Evolutionary conservation across 2,888 invertebrate genomes (phyloP), one percentile per base, ranked within the genome.

Genomic region (Tanytarsus gracilentus): DNA sequence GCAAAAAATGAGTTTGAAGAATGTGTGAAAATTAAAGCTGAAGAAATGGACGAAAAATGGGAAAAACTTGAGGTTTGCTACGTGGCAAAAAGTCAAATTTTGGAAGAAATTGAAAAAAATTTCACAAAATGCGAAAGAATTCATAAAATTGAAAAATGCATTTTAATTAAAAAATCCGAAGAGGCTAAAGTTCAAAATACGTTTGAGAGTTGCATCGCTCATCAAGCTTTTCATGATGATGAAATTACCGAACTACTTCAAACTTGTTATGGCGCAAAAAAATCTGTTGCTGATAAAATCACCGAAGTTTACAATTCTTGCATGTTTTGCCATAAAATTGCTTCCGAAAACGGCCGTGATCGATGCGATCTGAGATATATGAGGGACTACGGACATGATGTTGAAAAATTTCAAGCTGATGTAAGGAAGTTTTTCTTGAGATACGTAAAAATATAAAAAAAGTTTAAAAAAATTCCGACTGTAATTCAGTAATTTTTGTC

Each of bases 381-480:
- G 4, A 33, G 14, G 33, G 33, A 33, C 9, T 33, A 33, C 9
- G 8, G 14, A n/a, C n/a, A 33, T 55, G 14, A 27, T 25, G 16
- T 50, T 16, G 14, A 52, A 50, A 30, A 61, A 55, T 64, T 6
- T 53, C 61, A 63, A 67, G 63, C 64, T 68, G 68, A 65, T 65
- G 67, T 65, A 69, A 71, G 66, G 68, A 66, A 5, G 67, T 70
- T 68, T 69, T 65, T 63, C n/a, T n/a, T n/a, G n/a, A n/a, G n/a
- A n/a, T n/a, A n/a, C n/a, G n/a, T n/a, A n/a, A n/a, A n/a, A n/a
- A n/a, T n/a, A n/a, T n/a, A n/a, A n/a, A n/a, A n/a, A n/a, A n/a
- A n/a, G n/a, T n/a, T n/a, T n/a, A n/a, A n/a, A n/a, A n/a, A n/a
- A n/a, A n/a, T n/a, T n/a, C n/a, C n/a, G n/a, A n/a, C n/a, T n/a